A percentile compares a stretch with the other conserved stretches of the same genome.
These are phyloP conservation scores for Nerophis lumbriciformis DNA, from an alignment of 2,113 vertebrate species.

Conservation along the genomic window DNA sequence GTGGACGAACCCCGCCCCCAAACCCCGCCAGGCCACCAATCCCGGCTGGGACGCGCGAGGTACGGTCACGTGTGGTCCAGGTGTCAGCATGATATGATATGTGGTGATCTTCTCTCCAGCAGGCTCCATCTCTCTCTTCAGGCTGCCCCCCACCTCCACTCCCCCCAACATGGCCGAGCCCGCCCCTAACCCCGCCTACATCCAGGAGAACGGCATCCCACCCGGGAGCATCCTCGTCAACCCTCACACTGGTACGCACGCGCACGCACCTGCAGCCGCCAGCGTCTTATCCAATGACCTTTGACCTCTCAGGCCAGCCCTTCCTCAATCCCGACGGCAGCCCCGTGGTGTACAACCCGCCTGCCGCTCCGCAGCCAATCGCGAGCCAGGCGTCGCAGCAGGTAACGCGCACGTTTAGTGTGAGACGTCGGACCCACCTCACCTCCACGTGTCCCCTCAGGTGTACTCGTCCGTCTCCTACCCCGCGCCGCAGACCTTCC, in stretches of 20 bases:
- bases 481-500: conserved; percentile 83
- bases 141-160: conserved; percentile 58
- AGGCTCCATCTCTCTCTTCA: conserved; percentile 79
- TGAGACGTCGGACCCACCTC: background rate
- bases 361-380: conserved; percentile 78
- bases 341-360: conserved; percentile 91
- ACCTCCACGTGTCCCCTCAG: conserved; percentile 40
- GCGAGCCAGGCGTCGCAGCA: conserved; percentile 76
- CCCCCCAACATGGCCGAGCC: conserved; percentile 64
- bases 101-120: conserved; percentile 54
- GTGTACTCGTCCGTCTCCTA: conserved; percentile 84
- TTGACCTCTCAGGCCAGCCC: conserved; percentile 80
- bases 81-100: background rate
- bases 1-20: conserved; percentile 64
- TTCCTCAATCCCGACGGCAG: conserved; percentile 93
- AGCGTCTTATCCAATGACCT: background rate
- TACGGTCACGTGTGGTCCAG: conserved; percentile 7
- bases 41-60: conserved; percentile 68
- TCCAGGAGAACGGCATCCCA: conserved; percentile 88
- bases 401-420: conserved; percentile 61
- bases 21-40: conserved; percentile 74
- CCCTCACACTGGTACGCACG: conserved; percentile 84
- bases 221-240: conserved; percentile 93
- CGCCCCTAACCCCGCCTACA: conserved; percentile 76
- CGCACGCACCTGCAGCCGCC: conserved; percentile 3